Base-by-base conservation (phyloP, 2,113 vertebrate genomes). In the Datnioides undecimradiatus region DNA sequence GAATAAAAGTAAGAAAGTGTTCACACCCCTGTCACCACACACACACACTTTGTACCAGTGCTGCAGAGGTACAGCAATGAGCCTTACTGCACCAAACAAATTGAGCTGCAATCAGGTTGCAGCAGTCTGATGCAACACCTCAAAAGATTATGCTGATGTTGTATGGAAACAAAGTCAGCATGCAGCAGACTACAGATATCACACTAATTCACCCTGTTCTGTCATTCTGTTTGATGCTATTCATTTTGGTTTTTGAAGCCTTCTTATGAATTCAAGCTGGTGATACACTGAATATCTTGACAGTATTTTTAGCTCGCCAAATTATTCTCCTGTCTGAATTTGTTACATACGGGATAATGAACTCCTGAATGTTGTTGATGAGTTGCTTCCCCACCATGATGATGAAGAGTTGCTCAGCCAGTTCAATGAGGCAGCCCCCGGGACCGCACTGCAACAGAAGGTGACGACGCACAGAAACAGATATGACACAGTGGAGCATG, bases 381-480 rank as follows among this genome's bases (percentile, higher is more conserved):
- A 96, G 88, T 87, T 96, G 94, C 72, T 96, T 96, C 43, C 95
- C 96, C 74, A 95, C 95, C 94, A 95, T 95, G 77, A 95, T 96
- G 88, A 96, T 93, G 82, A 96, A 96, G n/a, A 96, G 95, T 31
- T 95, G 93, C 74, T 95, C 92, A 54, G 96, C 94, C 54, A 96
- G 85, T 78, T 95, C 92, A 11, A 95, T 95, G 43, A 96, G 93
- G 75, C 95, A 96, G 12, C 95, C 94, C 0, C 95, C 95, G 0
- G 95, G 94, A 29, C 94, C 93, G 25, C 95, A 94, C 95, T 96
- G 92, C 54, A 88, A 82, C 13, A 34, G 27, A 41, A 59, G 34
- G 25, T 17, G 51, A 65, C 84, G 33, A 64, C 67, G 68, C 33
- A 73, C 41, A 74, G 1, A 52, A 43, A 84, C 25, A 79, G 17